Percentiles rank a stretch among this genome's conserved stretches.
Conservation (phyloP, 2,888 invertebrate genomes). For the Pristionchus mayeri region DNA sequence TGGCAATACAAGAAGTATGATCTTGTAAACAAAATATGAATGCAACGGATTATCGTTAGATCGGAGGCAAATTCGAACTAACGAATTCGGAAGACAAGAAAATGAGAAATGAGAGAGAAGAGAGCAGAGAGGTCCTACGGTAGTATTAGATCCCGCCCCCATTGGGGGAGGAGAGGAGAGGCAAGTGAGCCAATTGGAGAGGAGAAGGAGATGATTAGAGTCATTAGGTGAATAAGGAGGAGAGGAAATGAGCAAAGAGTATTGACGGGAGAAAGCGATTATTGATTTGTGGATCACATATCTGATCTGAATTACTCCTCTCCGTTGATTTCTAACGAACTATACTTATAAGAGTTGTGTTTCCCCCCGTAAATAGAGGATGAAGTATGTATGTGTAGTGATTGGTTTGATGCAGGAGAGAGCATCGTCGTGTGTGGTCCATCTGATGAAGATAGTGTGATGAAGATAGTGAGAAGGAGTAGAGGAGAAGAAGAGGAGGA, state of each 20-base stretch:
- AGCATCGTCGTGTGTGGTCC: slow-evolving; percentile 43
- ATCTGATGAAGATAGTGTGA: slow-evolving; percentile 22
- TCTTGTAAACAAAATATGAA: too few relatives aligned
- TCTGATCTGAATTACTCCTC: not conserved
- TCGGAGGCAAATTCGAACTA: not conserved
- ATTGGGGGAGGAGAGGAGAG: not conserved
- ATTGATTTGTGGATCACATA: slow-evolving; percentile 39
- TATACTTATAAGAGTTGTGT: too few relatives aligned
- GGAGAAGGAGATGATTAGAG: slow-evolving; percentile 37
- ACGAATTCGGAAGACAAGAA: not conserved
- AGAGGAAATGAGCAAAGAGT: not conserved
- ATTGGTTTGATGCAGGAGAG: slow-evolving; percentile 48
- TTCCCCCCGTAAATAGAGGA: too few relatives aligned
- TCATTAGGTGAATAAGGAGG: slow-evolving; percentile 34
- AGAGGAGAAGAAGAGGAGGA: slow-evolving; percentile 10
- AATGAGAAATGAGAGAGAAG: slow-evolving; percentile 21
- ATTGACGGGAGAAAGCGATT: not conserved
- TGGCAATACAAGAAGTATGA: too few relatives aligned
- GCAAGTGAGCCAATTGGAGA: slow-evolving; percentile 49
- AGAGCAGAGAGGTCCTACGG: not conserved
- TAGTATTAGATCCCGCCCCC: not conserved
- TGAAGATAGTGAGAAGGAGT: slow-evolving; percentile 31
- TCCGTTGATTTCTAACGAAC: too few relatives aligned
- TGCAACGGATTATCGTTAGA: not conserved
- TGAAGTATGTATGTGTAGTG: too few relatives aligned